Evolutionary conservation across 2,113 vertebrate species (phyloP).

Genomic region (Dipodomys ordii): DNA sequence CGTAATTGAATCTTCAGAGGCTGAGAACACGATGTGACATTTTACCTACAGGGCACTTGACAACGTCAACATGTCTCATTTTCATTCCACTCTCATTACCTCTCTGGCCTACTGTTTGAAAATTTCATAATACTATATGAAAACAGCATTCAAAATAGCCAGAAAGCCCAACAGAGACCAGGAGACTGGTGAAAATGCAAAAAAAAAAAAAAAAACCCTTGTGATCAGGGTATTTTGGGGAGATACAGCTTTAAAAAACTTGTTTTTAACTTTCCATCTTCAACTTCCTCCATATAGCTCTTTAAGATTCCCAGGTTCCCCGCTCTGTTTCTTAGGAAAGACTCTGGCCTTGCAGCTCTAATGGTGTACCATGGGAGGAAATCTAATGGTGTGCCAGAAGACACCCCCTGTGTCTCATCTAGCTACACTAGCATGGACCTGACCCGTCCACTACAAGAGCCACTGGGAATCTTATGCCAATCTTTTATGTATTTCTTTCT

Average conservation of each 20-base stretch:
- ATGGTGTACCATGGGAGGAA: not conserved
- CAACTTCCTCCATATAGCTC: not conserved
- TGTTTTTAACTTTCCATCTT: not conserved
- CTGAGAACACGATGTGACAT: not conserved
- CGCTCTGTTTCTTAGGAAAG: not conserved
- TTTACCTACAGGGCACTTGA: not conserved
- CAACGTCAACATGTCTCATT: no score
- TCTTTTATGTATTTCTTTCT: not conserved
- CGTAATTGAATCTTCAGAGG: not conserved
- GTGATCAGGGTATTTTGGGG: rapidly evolving
- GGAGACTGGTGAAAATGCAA: not conserved
- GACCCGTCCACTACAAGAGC: rapidly evolving
- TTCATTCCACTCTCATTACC: not conserved
- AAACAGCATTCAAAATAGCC: not conserved
- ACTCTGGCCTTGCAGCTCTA: not conserved
- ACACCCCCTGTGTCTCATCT: no score
- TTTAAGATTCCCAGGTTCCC: not conserved
- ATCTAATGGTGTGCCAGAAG: no score
- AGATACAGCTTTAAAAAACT: not conserved
- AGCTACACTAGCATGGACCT: rapidly evolving
- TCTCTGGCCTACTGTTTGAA: not conserved
- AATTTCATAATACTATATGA: not conserved
- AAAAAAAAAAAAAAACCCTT: not conserved
- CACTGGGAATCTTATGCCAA: not conserved
- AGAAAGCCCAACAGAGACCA: not conserved